Evolutionary conservation across 2,888 invertebrate species (phyloP), one percentile per base, ranked within the genome.

Genomic region (Latrodectus hesperus): DNA sequence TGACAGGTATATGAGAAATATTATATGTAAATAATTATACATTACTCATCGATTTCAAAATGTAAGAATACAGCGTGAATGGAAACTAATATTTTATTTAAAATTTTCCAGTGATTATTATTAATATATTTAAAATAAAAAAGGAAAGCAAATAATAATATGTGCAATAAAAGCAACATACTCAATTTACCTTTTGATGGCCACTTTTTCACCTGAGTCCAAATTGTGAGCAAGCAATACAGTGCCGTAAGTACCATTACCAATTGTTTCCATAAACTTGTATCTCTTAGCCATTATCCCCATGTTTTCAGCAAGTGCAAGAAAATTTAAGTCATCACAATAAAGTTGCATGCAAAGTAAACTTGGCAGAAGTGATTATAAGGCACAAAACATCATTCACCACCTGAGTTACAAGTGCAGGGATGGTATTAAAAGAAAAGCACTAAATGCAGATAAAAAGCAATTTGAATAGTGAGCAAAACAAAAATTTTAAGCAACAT

Each of bases 161-260:
- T 12, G 17, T 17, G 17, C 73, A 51, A 51, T 10, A 26, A 26
- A 53, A 68, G n/a, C 67, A 74, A 64, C 65, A 52, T 74, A 78
- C 78, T 76, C 26, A 17, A 16, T 4, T 85, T 89, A 90, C 89
- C 88, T 89, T 76, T 90, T 90, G 72, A 90, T 90, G 67, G 91
- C 91, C 16, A 91, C 91, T 93, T 98, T 98, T 93, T 99, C 99
- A 70, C 98, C 98, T 0, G 97, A 97, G 92, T 99, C 99, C 90
- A 97, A 95, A 89, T 98, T 95, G 93, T 97, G 98, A 82, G 98
- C 99, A 90, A 99, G 94, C 90, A 98, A 96, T 90, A 99, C 99
- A 90, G 98, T 98, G 75, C 99, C 99, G 92, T 99, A 99, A 74
- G 99, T 99, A 89, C 99, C 99, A 94, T 99, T 99, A 88, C 99